A percentile compares a stretch with the other conserved stretches of the same genome.
Conservation (phyloP, 1,140 invertebrate genomes). For the Cataglyphis hispanica region DNA sequence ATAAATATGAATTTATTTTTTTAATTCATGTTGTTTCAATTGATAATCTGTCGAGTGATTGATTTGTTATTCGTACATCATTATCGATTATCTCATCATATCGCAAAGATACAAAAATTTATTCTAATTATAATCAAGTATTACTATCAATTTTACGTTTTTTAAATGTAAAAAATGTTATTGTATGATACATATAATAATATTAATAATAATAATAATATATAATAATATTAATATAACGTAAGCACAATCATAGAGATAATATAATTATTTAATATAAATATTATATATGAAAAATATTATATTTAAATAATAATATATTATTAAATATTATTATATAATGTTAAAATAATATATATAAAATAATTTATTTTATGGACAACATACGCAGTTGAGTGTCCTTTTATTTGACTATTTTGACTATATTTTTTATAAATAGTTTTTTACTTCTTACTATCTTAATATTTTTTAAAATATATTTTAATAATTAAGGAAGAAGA, state of each 20-base stretch:
- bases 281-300: no score
- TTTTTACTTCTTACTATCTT: background rate
- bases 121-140: background rate
- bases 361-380: slow-evolving; percentile 8
- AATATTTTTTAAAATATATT: background rate
- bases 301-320: no score
- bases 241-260: background rate
- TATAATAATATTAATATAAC: background rate
- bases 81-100: background rate
- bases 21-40: background rate
- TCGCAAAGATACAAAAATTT: background rate
- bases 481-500: background rate
- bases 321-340: no score
- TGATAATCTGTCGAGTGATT: background rate
- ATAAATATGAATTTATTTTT: background rate
- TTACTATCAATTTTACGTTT: background rate
- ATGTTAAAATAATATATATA: background rate
- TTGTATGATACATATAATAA: background rate
- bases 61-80: slow-evolving; percentile 24
- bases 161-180: background rate
- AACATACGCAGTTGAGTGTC: background rate
- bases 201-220: no score
- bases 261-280: background rate
- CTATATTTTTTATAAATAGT: background rate
- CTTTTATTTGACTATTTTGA: background rate